Percentiles rank a stretch among this genome's conserved stretches.
Evolutionary conservation across 2,888 invertebrate genomes (phyloP).

Genomic region (Aricia artaxerxes): DNA sequence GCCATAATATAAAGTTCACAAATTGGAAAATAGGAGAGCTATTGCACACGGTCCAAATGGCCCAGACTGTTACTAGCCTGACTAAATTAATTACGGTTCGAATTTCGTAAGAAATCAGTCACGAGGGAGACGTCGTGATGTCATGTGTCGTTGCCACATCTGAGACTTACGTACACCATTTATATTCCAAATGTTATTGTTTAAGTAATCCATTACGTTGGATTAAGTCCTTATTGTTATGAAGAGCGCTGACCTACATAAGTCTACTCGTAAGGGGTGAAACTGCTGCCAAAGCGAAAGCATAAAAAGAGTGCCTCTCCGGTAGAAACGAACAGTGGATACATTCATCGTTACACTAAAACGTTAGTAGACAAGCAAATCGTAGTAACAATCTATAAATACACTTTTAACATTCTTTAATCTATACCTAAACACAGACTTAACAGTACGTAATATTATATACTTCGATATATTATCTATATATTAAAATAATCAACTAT

Average conservation of each 20-base stretch:
- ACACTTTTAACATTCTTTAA: slow-evolving; percentile 61
- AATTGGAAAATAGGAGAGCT: not conserved
- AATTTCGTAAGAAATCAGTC: slow-evolving; percentile 14
- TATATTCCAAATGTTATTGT: not conserved
- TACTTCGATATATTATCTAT: slow-evolving; percentile 69
- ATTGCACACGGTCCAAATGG: not conserved
- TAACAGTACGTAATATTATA: slow-evolving; percentile 62
- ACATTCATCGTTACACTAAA: slow-evolving; percentile 41
- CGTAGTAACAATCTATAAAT: slow-evolving; percentile 53
- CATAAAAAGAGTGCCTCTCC: slow-evolving; percentile 31
- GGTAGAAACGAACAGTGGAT: slow-evolving; percentile 38
- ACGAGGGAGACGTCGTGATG: not conserved
- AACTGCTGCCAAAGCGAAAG: slow-evolving; percentile 27
- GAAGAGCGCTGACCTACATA: not conserved
- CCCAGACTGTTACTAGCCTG: not conserved
- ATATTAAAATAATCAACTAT: slow-evolving; percentile 75
- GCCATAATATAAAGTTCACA: not conserved
- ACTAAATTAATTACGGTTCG: not conserved
- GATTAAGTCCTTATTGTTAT: not conserved
- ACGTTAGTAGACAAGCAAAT: slow-evolving; percentile 41
- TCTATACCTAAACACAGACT: slow-evolving; percentile 72
- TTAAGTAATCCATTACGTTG: not conserved
- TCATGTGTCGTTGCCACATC: not conserved
- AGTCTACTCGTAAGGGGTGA: not conserved
- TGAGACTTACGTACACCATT: slow-evolving; percentile 3